phyloP scores from a whole-genome alignment of 2,113 vertebrate species.

The Nyctibius bracteatus region DNA sequence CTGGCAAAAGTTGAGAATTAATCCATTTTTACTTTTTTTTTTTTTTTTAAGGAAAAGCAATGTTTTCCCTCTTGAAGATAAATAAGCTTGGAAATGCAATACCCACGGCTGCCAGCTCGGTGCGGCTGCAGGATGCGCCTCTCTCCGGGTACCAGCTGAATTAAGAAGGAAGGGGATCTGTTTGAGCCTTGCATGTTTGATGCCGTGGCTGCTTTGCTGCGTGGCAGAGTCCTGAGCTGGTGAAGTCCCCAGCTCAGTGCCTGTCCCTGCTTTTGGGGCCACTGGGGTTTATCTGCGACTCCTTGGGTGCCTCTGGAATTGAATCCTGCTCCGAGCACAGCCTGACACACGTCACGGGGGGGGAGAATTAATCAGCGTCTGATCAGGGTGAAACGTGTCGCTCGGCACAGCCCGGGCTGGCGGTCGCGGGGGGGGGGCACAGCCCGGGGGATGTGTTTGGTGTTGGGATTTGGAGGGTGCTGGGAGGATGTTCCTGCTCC shows the following conservation, averaged over 20 bases:
- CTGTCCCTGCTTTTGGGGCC: not conserved
- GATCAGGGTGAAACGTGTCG: not conserved
- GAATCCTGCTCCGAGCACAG: accelerated
- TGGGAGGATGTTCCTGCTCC: not conserved
- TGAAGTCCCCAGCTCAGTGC: not conserved
- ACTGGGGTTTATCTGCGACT: not conserved
- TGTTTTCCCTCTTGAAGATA: not conserved
- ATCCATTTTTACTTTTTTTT: not conserved
- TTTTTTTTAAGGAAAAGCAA: not conserved
- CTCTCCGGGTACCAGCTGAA: not conserved
- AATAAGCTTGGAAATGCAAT: not conserved
- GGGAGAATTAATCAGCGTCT: not conserved
- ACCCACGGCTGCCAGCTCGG: not conserved
- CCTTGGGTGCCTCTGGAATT: not conserved
- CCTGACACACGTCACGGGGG: not conserved
- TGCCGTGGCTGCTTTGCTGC: not conserved
- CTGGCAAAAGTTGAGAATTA: not conserved
- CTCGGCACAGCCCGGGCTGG: not conserved
- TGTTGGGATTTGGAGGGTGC: not conserved
- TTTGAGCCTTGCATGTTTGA: accelerated
- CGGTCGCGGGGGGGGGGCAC: accelerated
- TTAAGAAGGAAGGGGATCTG: not conserved
- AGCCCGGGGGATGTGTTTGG: not conserved
- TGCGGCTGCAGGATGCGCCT: not conserved
- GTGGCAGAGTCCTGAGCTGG: not conserved